phyloP scores from a whole-genome alignment of 2,888 invertebrate genomes.

The Noctua janthina region DNA sequence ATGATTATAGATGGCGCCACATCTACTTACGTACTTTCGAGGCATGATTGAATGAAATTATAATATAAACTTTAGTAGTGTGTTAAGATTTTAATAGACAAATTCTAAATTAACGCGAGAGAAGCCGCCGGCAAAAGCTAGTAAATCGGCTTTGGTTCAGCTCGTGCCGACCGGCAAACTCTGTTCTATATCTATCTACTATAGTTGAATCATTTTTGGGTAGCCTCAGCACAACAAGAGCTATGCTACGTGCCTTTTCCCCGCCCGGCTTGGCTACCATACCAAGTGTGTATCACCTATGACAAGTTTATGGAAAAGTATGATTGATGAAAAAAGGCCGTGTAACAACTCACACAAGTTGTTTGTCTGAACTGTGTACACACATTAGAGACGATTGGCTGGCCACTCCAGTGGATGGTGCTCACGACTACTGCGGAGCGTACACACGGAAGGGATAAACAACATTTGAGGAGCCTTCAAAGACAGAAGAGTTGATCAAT shows the following conservation, averaged over 20 bases:
- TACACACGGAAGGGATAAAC: not conserved
- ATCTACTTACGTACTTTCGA: too few relatives aligned
- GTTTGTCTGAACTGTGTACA: slow-evolving; percentile 40
- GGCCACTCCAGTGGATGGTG: slow-evolving; percentile 14
- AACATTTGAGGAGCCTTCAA: not conserved
- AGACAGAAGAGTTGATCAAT: not conserved
- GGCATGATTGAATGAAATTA: too few relatives aligned
- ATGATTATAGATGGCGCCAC: too few relatives aligned
- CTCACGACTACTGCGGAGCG: not conserved
- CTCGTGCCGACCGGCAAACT: not conserved
- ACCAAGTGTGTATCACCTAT: not conserved
- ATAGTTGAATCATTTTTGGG: not conserved
- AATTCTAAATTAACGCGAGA: too few relatives aligned
- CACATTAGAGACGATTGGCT: slow-evolving; percentile 61
- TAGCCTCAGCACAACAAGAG: too few relatives aligned
- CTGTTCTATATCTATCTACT: not conserved
- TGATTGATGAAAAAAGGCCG: slow-evolving; percentile 28
- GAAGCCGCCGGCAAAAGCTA: too few relatives aligned
- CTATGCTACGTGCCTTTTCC: not conserved
- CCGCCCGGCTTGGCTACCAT: not conserved
- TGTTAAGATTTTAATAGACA: too few relatives aligned
- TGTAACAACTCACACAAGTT: slow-evolving; percentile 30
- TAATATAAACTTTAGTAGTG: too few relatives aligned
- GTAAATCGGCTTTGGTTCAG: not conserved
- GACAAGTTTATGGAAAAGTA: slow-evolving; percentile 3